A percentile compares a stretch with the other conserved stretches of the same genome.
These are phyloP conservation scores for Drosophila bunnanda DNA, from an alignment of 2,888 invertebrate species.

Conservation along the genomic window DNA sequence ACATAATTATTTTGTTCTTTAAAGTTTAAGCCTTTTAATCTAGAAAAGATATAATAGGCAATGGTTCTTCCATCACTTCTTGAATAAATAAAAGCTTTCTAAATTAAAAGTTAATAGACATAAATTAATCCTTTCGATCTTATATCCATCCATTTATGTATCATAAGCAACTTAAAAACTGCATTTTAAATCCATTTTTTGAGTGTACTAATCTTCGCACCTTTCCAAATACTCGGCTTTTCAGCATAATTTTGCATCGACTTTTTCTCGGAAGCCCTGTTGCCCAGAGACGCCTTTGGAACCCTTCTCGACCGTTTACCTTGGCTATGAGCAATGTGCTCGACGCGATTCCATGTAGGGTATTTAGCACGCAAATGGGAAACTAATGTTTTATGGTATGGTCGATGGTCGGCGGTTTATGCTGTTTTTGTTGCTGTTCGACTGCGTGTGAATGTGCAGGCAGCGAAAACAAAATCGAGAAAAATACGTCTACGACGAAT, in stretches of 20 bases:
- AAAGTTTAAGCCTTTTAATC: not conserved
- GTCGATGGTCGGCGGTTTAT: constrained; percentile 49
- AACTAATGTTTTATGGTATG: constrained; percentile 78
- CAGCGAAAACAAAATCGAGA: constrained; percentile 59
- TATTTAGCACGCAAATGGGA: constrained; percentile 79
- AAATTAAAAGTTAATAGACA: not conserved
- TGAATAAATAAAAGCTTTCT: not conserved
- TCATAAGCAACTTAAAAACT: not conserved
- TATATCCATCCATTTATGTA: too few relatives aligned
- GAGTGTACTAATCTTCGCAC: constrained; percentile 22
- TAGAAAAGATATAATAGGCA: not conserved
- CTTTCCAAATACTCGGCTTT: constrained; percentile 11
- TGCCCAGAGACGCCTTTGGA: constrained; percentile 8
- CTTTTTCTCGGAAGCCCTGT: constrained; percentile 15
- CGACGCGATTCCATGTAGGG: constrained; percentile 56
- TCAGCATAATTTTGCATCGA: constrained; percentile 9
- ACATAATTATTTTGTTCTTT: not conserved
- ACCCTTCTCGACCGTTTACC: constrained; percentile 6
- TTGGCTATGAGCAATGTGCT: constrained; percentile 20
- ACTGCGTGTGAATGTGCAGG: constrained; percentile 63
- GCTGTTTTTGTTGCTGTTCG: constrained; percentile 47
- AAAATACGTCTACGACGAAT: constrained; percentile 69
- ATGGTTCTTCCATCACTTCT: not conserved
- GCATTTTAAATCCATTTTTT: not conserved
- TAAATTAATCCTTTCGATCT: too few relatives aligned